Conservation (phyloP, 2,888 invertebrate genomes). For the Oligia latruncula region DNA sequence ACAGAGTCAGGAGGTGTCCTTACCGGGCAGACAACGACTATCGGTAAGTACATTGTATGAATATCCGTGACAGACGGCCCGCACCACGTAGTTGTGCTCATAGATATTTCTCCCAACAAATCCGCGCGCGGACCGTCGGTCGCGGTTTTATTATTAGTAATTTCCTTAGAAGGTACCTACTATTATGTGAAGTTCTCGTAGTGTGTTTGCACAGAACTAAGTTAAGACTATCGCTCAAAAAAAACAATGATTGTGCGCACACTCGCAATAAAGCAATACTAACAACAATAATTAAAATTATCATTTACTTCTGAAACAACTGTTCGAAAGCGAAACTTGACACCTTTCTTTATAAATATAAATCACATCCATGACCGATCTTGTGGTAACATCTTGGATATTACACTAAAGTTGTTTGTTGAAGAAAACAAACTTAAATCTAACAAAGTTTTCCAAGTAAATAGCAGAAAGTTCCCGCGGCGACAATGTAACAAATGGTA, state of each 20-base stretch:
- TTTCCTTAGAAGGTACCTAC: neutral
- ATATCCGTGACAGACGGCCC: neutral
- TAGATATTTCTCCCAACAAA: neutral
- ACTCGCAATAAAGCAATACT: neutral
- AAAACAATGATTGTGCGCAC: neutral
- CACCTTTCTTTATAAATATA: neutral
- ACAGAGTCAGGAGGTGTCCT: slow-evolving; percentile 86
- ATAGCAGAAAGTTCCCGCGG: slow-evolving; percentile 12
- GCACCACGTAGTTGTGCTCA: neutral
- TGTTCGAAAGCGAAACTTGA: neutral
- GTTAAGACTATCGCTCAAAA: too few relatives aligned
- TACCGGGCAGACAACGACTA: slow-evolving; percentile 91
- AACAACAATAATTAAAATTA: neutral
- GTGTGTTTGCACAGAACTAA: neutral
- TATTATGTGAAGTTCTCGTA: neutral
- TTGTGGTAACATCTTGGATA: slow-evolving; percentile 9
- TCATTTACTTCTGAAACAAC: neutral
- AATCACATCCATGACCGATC: neutral
- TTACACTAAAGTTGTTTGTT: neutral
- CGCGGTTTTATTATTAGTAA: too few relatives aligned
- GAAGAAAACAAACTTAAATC: slow-evolving; percentile 30
- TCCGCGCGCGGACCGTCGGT: neutral
- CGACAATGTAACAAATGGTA: slow-evolving; percentile 19
- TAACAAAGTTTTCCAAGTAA: slow-evolving; percentile 38
- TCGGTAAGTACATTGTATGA: slow-evolving; percentile 90